Conservation (phyloP, 2,797 vertebrate genomes). For the Paratrypauchen microcephalus region DNA sequence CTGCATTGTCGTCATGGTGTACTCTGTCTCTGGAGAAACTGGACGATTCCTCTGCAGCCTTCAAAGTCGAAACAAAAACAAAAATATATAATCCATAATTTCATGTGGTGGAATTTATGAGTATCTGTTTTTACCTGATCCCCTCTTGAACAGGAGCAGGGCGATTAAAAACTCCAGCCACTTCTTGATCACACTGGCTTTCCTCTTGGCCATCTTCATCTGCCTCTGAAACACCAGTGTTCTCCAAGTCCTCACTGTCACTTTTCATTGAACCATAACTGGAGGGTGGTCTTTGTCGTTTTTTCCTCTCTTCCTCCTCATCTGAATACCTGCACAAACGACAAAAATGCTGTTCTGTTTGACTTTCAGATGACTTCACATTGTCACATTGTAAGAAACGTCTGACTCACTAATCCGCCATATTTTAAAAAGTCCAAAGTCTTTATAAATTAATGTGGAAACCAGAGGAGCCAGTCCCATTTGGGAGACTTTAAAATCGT, state of each 20-base stretch:
- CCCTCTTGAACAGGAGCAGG: not conserved
- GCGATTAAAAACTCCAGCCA: not conserved
- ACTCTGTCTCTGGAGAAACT: constrained; percentile 61
- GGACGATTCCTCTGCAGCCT: constrained; percentile 57
- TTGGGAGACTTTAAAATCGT: too few species aligned
- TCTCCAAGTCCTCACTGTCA: constrained; percentile 45
- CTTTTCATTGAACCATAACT: constrained; percentile 82
- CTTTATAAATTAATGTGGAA: too few species aligned
- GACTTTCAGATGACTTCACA: not conserved
- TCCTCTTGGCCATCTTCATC: not conserved
- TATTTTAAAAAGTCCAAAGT: too few species aligned
- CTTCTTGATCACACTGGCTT: not conserved
- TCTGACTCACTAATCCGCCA: too few species aligned
- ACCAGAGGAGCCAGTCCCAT: too few species aligned
- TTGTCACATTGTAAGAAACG: too few species aligned
- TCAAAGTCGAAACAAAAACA: not conserved
- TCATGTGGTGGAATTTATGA: not conserved
- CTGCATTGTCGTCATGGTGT: constrained; percentile 49
- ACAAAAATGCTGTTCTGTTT: not conserved
- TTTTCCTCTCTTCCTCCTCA: constrained; percentile 21
- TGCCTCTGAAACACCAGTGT: not conserved
- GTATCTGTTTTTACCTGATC: constrained; percentile 27
- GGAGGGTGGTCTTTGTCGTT: constrained; percentile 60
- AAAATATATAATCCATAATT: not conserved
- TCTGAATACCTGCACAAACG: not conserved